phyloP scores from a whole-genome alignment of 2,113 vertebrate genomes.

The Ailurus styani region DNA sequence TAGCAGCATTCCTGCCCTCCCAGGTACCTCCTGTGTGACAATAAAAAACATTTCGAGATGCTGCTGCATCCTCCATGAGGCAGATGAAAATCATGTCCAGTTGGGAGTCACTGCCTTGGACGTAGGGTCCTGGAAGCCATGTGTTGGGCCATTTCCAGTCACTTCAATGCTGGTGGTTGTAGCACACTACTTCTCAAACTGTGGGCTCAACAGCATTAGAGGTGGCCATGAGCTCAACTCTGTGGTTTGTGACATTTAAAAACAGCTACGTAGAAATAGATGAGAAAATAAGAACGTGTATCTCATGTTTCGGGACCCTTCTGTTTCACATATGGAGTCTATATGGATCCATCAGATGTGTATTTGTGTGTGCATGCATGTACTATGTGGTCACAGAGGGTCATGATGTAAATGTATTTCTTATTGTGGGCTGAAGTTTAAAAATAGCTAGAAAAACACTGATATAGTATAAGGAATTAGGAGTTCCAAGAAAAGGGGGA shows the following conservation, averaged over 20 bases:
- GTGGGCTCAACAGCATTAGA: neutral
- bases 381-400: neutral
- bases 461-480: neutral
- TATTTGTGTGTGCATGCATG: neutral
- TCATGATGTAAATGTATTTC: neutral
- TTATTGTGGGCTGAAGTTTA: neutral
- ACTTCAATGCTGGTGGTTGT: neutral
- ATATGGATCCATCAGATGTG: neutral
- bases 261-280: neutral
- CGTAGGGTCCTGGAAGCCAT: neutral
- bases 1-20: neutral
- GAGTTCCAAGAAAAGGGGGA: conserved; percentile 6
- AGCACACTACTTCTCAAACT: neutral
- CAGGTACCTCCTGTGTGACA: neutral
- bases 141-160: neutral
- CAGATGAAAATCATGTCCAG: neutral
- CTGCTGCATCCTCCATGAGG: neutral
- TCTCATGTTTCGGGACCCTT: neutral
- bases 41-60: neutral
- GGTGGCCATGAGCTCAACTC: neutral
- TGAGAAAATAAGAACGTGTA: neutral
- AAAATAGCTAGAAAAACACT: neutral
- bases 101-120: neutral
- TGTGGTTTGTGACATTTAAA: neutral
- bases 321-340: neutral